A percentile compares a stretch with the other conserved stretches of the same genome.
These are phyloP conservation scores for Catagonus wagneri DNA, from an alignment of 2,113 vertebrate species.

Conservation along the genomic window DNA sequence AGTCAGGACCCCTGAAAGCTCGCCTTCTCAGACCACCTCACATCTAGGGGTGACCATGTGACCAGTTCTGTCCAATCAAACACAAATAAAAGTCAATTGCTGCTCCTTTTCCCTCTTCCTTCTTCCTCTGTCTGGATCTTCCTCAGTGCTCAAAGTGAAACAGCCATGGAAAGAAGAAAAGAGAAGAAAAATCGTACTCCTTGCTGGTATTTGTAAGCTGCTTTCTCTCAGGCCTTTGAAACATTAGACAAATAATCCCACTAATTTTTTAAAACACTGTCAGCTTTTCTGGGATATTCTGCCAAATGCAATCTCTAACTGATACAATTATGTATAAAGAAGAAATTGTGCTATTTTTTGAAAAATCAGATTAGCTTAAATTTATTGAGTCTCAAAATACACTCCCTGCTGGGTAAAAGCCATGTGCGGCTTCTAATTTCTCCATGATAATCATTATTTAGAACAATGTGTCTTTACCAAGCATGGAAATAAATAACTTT, in stretches of 20 bases:
- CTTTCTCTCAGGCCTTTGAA: constrained; percentile 51
- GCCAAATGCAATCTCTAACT: constrained; percentile 62
- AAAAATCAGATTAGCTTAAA: constrained; percentile 75
- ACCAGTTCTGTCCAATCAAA: background rate
- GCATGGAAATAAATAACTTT: constrained; percentile 76
- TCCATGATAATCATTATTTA: constrained; percentile 75
- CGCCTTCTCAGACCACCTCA: background rate
- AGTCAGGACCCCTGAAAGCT: background rate
- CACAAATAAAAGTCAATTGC: background rate
- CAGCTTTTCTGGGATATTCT: constrained; percentile 57
- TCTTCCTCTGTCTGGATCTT: background rate
- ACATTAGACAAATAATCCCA: constrained; percentile 58
- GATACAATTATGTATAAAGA: constrained; percentile 64
- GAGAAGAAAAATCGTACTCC: background rate
- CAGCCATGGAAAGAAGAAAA: background rate
- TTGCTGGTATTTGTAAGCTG: background rate
- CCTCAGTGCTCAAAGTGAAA: background rate
- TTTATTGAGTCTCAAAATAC: constrained; percentile 75
- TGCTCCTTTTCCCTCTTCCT: background rate
- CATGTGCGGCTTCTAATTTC: constrained; percentile 73
- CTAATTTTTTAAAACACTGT: constrained; percentile 60
- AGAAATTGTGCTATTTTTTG: constrained; percentile 68
- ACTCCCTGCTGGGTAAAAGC: constrained; percentile 75
- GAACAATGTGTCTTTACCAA: constrained; percentile 70
- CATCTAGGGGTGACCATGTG: background rate